These are phyloP conservation scores for Microplitis deprimator DNA, from an alignment of 2,888 invertebrate species.

Conservation along the genomic window DNA sequence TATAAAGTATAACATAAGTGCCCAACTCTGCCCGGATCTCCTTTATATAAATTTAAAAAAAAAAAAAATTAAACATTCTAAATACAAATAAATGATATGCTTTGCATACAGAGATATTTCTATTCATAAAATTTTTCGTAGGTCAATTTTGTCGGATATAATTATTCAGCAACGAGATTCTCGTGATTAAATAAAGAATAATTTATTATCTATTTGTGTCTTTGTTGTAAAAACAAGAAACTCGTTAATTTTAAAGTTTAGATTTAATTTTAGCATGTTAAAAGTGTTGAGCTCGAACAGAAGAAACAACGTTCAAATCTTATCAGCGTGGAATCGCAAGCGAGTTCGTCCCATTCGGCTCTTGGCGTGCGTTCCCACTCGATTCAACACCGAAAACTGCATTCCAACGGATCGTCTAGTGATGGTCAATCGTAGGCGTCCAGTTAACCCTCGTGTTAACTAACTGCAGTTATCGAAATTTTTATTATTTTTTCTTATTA, in stretches of 20 bases:
- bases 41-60: too few relatives aligned
- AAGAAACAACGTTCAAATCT: conserved; percentile 27
- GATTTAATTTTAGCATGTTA: conserved; percentile 17
- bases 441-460: conserved; percentile 44
- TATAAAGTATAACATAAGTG: too few relatives aligned
- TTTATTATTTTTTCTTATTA: conserved; percentile 7
- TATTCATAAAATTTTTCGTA: background rate
- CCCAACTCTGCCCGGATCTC: too few relatives aligned
- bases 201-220: background rate
- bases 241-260: background rate
- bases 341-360: conserved; percentile 26
- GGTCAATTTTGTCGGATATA: background rate
- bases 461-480: conserved; percentile 6
- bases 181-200: background rate
- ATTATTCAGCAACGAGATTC: background rate
- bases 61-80: background rate
- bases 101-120: background rate
- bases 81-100: background rate
- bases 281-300: conserved; percentile 25
- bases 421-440: conserved; percentile 54
- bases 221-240: background rate
- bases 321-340: conserved; percentile 61
- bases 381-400: conserved; percentile 59
- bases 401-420: conserved; percentile 59
- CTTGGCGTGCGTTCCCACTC: conserved; percentile 16